Evolutionary conservation across 2,888 invertebrate species (phyloP), one percentile per base, ranked within the genome.

Genomic region (Acronicta alni): DNA sequence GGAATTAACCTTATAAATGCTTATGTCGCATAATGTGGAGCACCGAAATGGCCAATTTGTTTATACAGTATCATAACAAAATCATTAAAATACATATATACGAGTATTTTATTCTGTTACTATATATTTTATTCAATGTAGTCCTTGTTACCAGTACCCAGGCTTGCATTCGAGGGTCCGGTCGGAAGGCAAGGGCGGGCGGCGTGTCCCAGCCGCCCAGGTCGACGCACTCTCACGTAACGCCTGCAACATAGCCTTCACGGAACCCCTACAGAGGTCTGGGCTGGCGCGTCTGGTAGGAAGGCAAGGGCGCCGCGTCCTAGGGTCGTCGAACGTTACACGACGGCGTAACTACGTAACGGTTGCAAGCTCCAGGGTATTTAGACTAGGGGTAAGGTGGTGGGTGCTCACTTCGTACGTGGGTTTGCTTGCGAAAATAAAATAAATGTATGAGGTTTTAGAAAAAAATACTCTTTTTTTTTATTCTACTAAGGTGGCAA

Each of bases 301-400:
- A 69, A 68, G 57, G 54, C 68, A 75, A 75, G 75, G 75, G 60
- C 72, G 70, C 41, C 46, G 65, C 69, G 75, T 69, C 72, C 75
- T 61, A 49, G 32, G 75, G 63, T 64, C 70, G 65, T 39, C 57
- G 69, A 41, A 65, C 69, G 70, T 51, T 52, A 67, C 9, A 67
- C 3, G 32, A 32, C 32, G 14, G 5, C 30, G 4, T 32, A 32
- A 32, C 32, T 47, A 37, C 20, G 47, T 63, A 63, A 57, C 38
- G 69, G 51, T 47, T 68, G 69, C 67, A 68, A 39, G 38, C 18
- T 37, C 32, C 45, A 18, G 51, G 55, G 44, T 57, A 44, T 42
- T 3, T 9, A 41, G 16, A 17, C 47, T 63, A 45, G 69, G 57
- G 55, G 55, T 44, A 7, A 15, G n/a, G 18, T 17, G 18, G 1